Conservation (phyloP, 2,888 invertebrate genomes). For the Ypsolopha scabrella region DNA sequence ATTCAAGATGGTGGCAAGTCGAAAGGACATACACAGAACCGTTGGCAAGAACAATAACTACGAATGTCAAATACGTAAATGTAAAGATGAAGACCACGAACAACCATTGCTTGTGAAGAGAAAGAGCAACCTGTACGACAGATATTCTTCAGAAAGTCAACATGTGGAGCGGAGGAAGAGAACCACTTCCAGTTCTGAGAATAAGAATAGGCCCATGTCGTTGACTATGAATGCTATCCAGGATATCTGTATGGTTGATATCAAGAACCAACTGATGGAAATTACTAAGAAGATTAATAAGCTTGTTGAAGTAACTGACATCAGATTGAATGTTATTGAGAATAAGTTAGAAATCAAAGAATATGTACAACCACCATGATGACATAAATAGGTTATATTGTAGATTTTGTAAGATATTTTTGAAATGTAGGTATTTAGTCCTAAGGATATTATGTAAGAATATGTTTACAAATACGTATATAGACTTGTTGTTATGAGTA, state of each 20-base stretch:
- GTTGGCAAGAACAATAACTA: conserved; percentile 60
- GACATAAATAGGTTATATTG: neutral
- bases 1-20: conserved; percentile 80
- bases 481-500: too few species aligned
- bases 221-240: conserved; percentile 53
- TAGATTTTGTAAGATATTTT: neutral
- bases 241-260: conserved; percentile 61
- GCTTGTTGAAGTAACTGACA: conserved; percentile 41
- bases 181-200: conserved; percentile 37
- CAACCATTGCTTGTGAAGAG: conserved; percentile 46
- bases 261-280: conserved; percentile 50
- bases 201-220: conserved; percentile 39
- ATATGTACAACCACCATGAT: neutral
- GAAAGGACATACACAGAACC: conserved; percentile 71
- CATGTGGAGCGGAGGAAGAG: conserved; percentile 52
- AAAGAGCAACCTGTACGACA: conserved; percentile 52
- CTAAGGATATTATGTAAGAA: too few species aligned
- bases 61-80: conserved; percentile 42
- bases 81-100: conserved; percentile 33
- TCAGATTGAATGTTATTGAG: conserved; percentile 36
- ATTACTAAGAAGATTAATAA: conserved; percentile 51
- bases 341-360: conserved; percentile 26
- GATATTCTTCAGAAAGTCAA: conserved; percentile 53
- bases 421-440: too few species aligned
- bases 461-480: too few species aligned